Evolutionary conservation across 2,113 vertebrate species (phyloP), one percentile per base, ranked within the genome.

Genomic region (Crypturellus undulatus): DNA sequence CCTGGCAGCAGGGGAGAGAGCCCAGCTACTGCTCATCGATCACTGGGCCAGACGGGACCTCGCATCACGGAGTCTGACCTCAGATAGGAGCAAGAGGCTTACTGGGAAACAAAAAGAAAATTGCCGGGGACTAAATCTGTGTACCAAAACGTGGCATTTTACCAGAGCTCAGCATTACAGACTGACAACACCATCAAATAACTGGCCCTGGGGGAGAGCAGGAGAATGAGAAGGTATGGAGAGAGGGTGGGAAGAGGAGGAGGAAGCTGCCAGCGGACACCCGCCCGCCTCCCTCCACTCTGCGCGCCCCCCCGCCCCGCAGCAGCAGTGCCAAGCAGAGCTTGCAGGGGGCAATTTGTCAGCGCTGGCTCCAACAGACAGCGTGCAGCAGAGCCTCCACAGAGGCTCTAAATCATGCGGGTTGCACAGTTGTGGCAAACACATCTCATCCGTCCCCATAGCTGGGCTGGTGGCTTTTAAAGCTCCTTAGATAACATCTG

Each of bases 31-130:
- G 72, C 42, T 15, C 79, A 94, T 94, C 45, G n/a, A 86, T 14
- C 38, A 56, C 2, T 6, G 51, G 72, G 87, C 82, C 87, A 92
- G 90, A 15, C 80, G 93, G 92, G 89, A 90, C 72, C 22, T 80
- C 88, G 60, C 76, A 84, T 95, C 96, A 90, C 65, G 26, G 26
- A 73, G 36, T 80, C 68, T 95, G 88, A 93, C 52, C 90, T 90
- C 94, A 85, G 79, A 18, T 32, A 67, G 90, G 24, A 86, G 86
- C 6, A 4, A 92, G 83, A 69, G 72, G 76, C 68, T 83, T 80
- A 28, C 34, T 52, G 80, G 42, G 25, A 72, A 70, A 90, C 87
- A 91, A 91, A 91, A 85, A 89, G 60, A 63, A 77, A 73, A 82
- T 58, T 85, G 45, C 45, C 0, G 0, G 76, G 47, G 25, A 22